A percentile compares a stretch with the other conserved stretches of the same genome.
Evolutionary conservation across 2,113 vertebrate genomes (phyloP).

Genomic region (Onychostruthus taczanowskii): DNA sequence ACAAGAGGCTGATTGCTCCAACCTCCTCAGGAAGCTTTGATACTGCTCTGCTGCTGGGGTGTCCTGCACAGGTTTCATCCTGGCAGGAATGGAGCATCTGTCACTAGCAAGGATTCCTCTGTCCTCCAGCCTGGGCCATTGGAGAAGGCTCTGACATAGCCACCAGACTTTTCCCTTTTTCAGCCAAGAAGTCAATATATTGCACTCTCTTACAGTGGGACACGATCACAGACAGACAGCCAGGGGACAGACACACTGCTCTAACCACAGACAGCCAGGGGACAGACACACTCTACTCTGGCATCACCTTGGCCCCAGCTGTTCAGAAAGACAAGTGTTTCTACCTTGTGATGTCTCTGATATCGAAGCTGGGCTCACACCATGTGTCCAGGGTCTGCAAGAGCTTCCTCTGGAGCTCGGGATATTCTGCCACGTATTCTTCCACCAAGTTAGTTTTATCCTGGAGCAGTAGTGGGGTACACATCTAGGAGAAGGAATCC

Average conservation of each 20-base stretch:
- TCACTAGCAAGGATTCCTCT: not conserved
- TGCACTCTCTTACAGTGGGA: not conserved
- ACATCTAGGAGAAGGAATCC: constrained; percentile 70
- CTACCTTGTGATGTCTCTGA: constrained; percentile 55
- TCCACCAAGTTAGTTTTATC: constrained; percentile 78
- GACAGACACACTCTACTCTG: not conserved
- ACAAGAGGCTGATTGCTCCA: not conserved
- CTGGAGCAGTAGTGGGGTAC: constrained; percentile 79
- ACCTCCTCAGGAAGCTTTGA: not conserved
- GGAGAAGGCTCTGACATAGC: not conserved
- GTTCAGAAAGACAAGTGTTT: not conserved
- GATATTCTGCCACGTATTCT: constrained; percentile 70
- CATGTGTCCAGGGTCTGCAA: constrained; percentile 82
- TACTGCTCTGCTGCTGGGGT: not conserved
- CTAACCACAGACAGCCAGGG: not conserved
- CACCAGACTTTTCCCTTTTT: not conserved
- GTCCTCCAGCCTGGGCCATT: fast-evolving
- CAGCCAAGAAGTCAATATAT: not conserved
- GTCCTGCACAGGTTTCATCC: not conserved
- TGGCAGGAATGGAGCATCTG: not conserved
- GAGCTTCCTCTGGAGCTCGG: constrained; percentile 75
- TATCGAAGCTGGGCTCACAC: constrained; percentile 78
- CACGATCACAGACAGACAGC: not conserved
- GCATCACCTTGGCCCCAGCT: not conserved
- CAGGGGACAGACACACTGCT: not conserved